Percentiles rank a stretch among this genome's conserved stretches.
Evolutionary conservation across 2,888 invertebrate species (phyloP).

Genomic region (Pocota personata): DNA sequence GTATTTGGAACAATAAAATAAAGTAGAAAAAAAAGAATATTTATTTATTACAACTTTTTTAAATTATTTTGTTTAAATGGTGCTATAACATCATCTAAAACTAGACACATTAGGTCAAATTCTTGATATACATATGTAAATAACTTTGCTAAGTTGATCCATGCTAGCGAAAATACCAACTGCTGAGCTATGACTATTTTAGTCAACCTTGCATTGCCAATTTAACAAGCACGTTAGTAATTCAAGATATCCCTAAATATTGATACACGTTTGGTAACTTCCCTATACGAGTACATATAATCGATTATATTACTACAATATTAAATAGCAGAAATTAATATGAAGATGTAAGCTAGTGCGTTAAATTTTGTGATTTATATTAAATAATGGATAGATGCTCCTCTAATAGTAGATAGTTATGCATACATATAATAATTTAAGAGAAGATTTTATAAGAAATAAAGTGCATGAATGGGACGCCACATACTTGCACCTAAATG

Average conservation of each 20-base stretch:
- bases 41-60: neutral
- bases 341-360: no score
- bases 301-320: neutral
- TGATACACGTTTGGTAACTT: neutral
- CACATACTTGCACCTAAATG: no score
- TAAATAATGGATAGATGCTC: no score
- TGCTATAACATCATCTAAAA: conserved; percentile 18
- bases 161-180: conserved; percentile 18
- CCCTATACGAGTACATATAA: neutral
- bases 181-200: neutral
- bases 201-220: neutral
- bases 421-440: no score
- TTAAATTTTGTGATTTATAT: no score
- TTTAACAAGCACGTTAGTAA: neutral
- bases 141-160: neutral
- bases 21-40: neutral
- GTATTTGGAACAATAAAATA: neutral
- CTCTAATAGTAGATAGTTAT: no score
- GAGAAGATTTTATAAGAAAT: no score
- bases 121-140: neutral
- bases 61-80: neutral
- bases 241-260: neutral
- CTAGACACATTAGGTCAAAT: neutral
- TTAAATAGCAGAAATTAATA: no score
- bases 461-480: no score